These are phyloP conservation scores for Halcyon smyrnensis DNA, from an alignment of 2,797 vertebrate species.

Conservation along the genomic window DNA sequence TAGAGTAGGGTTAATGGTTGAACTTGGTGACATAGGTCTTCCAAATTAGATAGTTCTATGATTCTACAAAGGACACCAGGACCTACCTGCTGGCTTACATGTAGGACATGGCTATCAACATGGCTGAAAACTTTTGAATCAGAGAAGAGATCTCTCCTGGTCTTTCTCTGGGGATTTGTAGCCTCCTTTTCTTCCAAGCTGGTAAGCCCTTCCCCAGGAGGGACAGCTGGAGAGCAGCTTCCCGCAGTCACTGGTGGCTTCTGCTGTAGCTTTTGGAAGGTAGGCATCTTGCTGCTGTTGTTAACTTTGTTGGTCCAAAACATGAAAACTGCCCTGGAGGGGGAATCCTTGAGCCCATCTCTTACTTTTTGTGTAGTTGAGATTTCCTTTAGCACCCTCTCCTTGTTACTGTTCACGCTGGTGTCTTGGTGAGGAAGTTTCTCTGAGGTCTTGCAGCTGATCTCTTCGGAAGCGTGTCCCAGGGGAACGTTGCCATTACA, in stretches of 20 bases:
- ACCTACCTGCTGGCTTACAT: neutral
- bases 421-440: neutral
- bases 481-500: neutral
- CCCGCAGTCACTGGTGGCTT: fast-evolving
- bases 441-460: neutral
- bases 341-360: neutral
- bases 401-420: neutral
- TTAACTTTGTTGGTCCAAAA: slow-evolving; percentile 17
- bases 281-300: neutral
- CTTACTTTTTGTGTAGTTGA: neutral
- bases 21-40: too few relatives aligned
- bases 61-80: neutral
- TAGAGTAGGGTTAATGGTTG: too few relatives aligned
- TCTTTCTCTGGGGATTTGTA: neutral
- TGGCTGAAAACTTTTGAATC: neutral
- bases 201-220: neutral
- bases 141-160: neutral
- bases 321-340: neutral
- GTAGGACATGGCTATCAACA: neutral
- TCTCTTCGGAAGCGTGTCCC: neutral
- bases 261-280: neutral
- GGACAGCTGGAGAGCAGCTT: neutral
- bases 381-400: neutral
- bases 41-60: too few relatives aligned
- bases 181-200: neutral